phyloP scores from a whole-genome alignment of 2,888 invertebrate genomes.

The Eupithecia centaureata region DNA sequence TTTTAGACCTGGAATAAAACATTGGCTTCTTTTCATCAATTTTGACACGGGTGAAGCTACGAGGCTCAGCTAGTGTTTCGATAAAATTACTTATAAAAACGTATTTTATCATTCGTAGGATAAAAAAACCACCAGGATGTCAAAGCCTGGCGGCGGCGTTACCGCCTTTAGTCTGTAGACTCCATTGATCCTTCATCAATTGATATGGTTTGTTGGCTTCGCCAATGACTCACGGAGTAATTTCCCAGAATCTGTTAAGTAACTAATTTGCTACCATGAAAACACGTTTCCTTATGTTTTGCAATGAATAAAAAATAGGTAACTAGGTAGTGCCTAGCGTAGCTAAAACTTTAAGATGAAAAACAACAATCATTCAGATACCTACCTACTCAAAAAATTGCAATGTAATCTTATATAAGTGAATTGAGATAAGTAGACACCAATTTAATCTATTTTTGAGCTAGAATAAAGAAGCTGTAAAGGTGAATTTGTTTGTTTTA shows the following conservation, averaged over 20 bases:
- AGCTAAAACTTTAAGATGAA: background rate
- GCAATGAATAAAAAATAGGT: constrained; percentile 35
- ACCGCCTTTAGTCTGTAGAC: background rate
- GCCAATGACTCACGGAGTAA: background rate
- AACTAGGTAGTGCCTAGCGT: background rate
- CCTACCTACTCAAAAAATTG: background rate
- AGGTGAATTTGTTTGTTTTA: too few relatives aligned
- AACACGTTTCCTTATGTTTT: constrained; percentile 33
- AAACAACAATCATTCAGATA: background rate
- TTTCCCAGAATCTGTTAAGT: background rate
- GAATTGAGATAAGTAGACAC: background rate
- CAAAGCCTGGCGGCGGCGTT: too few relatives aligned
- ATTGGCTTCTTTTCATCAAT: too few relatives aligned
- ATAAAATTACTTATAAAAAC: too few relatives aligned
- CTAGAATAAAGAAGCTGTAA: background rate
- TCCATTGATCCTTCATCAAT: constrained; percentile 1
- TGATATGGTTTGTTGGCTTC: background rate
- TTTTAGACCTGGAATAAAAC: too few relatives aligned
- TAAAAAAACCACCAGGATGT: too few relatives aligned
- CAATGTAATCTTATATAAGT: background rate
- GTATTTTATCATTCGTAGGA: too few relatives aligned
- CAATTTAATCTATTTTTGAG: background rate
- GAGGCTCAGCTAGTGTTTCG: too few relatives aligned
- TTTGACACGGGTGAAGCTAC: too few relatives aligned
- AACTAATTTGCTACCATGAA: background rate